A percentile compares a stretch with the other conserved stretches of the same genome.
Conservation (phyloP, 2,797 vertebrate genomes). For the Microctenopoma stevenorrisi region DNA sequence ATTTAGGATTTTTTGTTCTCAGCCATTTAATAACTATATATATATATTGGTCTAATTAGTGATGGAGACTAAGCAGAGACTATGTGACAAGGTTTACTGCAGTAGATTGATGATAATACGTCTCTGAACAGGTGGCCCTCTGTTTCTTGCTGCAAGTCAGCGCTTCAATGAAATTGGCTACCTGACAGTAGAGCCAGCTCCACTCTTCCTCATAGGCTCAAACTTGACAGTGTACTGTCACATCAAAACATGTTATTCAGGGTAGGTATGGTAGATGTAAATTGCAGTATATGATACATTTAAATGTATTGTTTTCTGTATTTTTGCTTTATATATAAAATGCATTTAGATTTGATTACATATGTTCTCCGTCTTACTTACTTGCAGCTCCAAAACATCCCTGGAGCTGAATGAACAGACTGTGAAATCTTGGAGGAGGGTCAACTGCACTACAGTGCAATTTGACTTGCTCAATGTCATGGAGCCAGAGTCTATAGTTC, state of each 20-base stretch:
- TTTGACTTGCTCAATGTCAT: conserved; percentile 74
- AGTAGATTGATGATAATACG: background rate
- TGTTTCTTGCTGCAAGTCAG: conserved; percentile 20
- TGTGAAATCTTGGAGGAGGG: conserved; percentile 16
- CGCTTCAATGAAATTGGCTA: conserved; percentile 31
- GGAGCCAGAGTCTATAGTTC: conserved; percentile 23
- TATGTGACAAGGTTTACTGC: background rate
- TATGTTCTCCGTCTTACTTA: background rate
- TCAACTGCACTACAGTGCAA: conserved; percentile 74
- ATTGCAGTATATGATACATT: background rate
- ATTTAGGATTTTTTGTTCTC: background rate
- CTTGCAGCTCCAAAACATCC: conserved; percentile 48
- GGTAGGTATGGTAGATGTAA: conserved; percentile 18
- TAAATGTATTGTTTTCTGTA: background rate
- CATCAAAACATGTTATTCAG: background rate
- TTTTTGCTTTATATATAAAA: background rate
- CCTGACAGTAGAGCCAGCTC: conserved; percentile 66
- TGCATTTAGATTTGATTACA: background rate
- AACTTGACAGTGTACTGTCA: conserved; percentile 77
- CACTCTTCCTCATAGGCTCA: conserved; percentile 73
- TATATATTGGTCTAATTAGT: background rate
- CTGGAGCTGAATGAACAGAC: conserved; percentile 68
- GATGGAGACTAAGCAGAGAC: no score
- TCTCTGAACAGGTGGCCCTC: conserved; percentile 33
- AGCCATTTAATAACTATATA: background rate